Evolutionary conservation across 1,140 invertebrate species (phyloP), one percentile per base, ranked within the genome.

Genomic region (Drosophila bocki): DNA sequence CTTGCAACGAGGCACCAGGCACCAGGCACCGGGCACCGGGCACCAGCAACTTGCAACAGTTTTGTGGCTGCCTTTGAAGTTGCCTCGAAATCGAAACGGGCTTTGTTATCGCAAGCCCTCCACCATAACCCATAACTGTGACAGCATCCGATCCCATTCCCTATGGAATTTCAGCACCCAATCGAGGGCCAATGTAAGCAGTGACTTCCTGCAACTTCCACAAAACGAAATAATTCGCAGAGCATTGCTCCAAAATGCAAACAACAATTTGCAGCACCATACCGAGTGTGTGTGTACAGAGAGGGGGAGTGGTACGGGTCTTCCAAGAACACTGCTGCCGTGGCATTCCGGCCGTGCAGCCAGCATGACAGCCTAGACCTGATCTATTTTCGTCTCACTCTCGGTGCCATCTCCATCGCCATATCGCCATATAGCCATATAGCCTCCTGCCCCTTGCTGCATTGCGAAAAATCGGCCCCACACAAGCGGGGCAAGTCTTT

Each of bases 331-430:
- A 79, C 57, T 67, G 57, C 69, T 60, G 82, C 61, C 51, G 64
- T 71, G 70, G 76, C 85, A 90, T 90, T 90, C 85, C 85, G 85
- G 56, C 85, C 78, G 82, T 90, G 86, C 85, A 90, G 68, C 85
- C 48, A 75, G 80, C 85, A 86, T 91, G 87, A 90, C 86, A 90
- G 86, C 86, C 86, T 90, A 90, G 86, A 90, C 86, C 86, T 86
- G 86, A 90, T 91, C 86, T 90, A 90, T 90, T 90, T 90, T 90
- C 68, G 84, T 87, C 77, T 67, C 64, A 51, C 75, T 58, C 58
- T 61, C 48, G 41, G 59, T 45, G 50, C 57, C 64, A 50, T 51
- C 59, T 48, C 32, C 54, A 62, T 35, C 51, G 51, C 51, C 51
- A 54, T 37, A 54, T 54, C 51, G 51, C 29, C n/a, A 51, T 19